Evolutionary conservation across 2,888 invertebrate species (phyloP).

Genomic region (Megamerina dolium): DNA sequence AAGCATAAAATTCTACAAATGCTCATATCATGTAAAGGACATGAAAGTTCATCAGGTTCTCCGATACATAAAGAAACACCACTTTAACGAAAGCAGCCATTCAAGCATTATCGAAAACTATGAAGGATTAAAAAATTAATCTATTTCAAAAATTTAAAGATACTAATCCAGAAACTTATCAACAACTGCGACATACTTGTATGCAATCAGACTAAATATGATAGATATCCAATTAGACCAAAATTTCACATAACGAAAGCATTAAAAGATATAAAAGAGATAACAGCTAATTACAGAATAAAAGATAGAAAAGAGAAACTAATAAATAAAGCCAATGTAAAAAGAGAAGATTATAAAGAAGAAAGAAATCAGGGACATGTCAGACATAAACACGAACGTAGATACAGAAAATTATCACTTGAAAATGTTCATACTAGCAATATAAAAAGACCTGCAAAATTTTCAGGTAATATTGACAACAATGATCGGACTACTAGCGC

Average conservation of each 20-base stretch:
- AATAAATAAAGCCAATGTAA: slow-evolving; percentile 4
- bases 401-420: slow-evolving; percentile 11
- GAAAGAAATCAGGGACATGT: no score
- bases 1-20: no score
- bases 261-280: not conserved
- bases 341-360: slow-evolving; percentile 10
- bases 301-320: slow-evolving; percentile 3
- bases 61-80: no score
- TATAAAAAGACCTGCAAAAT: slow-evolving; percentile 14
- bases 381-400: slow-evolving; percentile 12
- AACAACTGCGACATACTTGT: no score
- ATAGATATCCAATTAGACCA: not conserved
- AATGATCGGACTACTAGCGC: slow-evolving; percentile 4
- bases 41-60: no score
- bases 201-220: not conserved
- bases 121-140: no score
- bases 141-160: no score
- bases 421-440: slow-evolving; percentile 13
- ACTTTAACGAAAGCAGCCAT: no score
- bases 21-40: slow-evolving; percentile 12
- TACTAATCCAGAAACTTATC: no score
- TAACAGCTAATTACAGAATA: not conserved
- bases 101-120: no score
- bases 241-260: not conserved
- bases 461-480: slow-evolving; percentile 9